Base-by-base conservation (phyloP, 2,113 vertebrate genomes). In the Hydrochoerus hydrochaeris region DNA sequence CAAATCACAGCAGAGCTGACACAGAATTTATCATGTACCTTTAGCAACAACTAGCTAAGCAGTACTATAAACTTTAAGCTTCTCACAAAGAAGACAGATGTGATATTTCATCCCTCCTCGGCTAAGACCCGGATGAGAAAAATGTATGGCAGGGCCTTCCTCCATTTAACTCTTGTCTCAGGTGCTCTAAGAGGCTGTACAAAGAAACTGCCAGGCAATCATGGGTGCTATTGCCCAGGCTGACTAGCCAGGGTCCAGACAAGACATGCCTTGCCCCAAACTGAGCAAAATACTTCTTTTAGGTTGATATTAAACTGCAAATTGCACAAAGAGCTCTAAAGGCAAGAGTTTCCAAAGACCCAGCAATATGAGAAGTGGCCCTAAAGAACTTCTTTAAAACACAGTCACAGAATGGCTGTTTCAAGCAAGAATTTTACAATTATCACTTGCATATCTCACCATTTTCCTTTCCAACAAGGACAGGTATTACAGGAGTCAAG, bases 261-360 rank as follows among this genome's bases (percentile, higher is more conserved):
- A 57, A 91, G 57, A 80, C 77, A 77, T n/a, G 5, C 26, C 91
- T 91, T 52, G 41, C 28, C 44, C 73, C 46, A 54, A 97, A 75
- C 44, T 63, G 71, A 91, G 38, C 14, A 90, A 95, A 89, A 85
- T 20, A 71, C 57, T 94, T 85, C 46, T 30, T 86, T 89, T 88
- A 81, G 58, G 46, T 83, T 92, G 73, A 85, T 17, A 19, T 63
- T 85, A 85, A 82, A 90, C 38, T 89, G 78, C 58, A 94, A 78
- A 89, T 89, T 82, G 60, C 85, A 87, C 78, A 7, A 26, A 95
- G 44, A 91, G 38, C 9, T 32, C n/a, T 63, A 63, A 81, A 93
- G 13, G 78, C 10, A 26, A 38, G 12, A 38, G 32, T 32, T 93
- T 84, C 65, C 44, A 90, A 87, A 83, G 41, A 63, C 58, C 71